A percentile compares a stretch with the other conserved stretches of the same genome.
phyloP scores from a whole-genome alignment of 1,140 invertebrate genomes.

The Macrobrachium rosenbergii region DNA sequence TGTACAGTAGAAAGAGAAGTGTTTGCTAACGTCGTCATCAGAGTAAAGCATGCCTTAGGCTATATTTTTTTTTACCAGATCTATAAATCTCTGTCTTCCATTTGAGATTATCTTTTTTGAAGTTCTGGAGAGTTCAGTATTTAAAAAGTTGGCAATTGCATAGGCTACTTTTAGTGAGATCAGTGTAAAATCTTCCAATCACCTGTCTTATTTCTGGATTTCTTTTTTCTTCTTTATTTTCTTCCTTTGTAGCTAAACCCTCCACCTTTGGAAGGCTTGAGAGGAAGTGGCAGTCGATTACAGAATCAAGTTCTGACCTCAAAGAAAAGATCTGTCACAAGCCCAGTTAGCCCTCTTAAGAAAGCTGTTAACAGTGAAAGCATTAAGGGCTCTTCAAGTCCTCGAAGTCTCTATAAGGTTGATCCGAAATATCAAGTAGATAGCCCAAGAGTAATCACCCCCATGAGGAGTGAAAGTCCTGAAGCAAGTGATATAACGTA shows the following conservation, averaged over 20 bases:
- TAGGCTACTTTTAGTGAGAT: too few species aligned
- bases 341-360: background rate
- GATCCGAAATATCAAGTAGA: background rate
- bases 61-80: background rate
- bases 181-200: background rate
- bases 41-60: conserved; percentile 11
- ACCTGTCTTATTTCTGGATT: conserved; percentile 37
- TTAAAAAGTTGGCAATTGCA: too few species aligned
- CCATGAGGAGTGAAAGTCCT: conserved; percentile 15
- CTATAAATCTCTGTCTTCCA: background rate
- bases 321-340: background rate
- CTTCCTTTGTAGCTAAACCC: conserved; percentile 47
- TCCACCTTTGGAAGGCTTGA: conserved; percentile 24
- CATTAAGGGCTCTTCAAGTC: conserved; percentile 9
- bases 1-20: conserved; percentile 13
- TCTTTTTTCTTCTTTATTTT: conserved; percentile 37
- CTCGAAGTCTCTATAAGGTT: background rate
- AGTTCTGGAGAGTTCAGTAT: background rate
- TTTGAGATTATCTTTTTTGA: background rate
- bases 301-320: conserved; percentile 20
- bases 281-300: conserved; percentile 11
- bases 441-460: background rate
- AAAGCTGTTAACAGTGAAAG: conserved; percentile 19
- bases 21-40: background rate
- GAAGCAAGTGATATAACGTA: conserved; percentile 37